Percentiles rank a stretch among this genome's conserved stretches.
Evolutionary conservation across 2,113 vertebrate genomes (phyloP).

Genomic region (Gila orcuttii): DNA sequence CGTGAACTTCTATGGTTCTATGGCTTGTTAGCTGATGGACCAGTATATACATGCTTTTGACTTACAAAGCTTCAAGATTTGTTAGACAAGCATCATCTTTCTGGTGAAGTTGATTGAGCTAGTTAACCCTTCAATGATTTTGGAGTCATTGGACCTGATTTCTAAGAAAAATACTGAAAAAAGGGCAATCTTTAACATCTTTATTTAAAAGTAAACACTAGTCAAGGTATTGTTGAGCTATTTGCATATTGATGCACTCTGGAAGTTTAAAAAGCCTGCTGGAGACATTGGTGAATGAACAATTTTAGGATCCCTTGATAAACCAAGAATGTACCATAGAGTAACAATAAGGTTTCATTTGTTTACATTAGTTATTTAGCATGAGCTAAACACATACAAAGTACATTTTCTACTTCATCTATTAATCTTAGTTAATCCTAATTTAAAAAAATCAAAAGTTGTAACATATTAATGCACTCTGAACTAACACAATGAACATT

Average conservation of each 20-base stretch:
- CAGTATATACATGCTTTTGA: background rate
- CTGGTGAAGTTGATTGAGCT: background rate
- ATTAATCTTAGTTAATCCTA: background rate
- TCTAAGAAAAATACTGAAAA: background rate
- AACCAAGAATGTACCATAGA: too few species aligned
- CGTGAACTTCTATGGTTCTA: background rate
- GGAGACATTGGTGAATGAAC: too few species aligned
- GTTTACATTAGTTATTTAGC: too few species aligned
- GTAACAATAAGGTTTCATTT: too few species aligned
- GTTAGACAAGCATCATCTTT: background rate
- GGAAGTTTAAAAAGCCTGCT: too few species aligned
- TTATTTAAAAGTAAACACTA: background rate
- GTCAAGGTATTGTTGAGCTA: too few species aligned
- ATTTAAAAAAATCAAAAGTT: too few species aligned
- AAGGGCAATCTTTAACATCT: background rate
- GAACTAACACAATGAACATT: too few species aligned
- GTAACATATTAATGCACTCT: too few species aligned
- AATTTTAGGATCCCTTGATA: too few species aligned
- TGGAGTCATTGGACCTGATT: background rate
- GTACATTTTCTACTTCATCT: background rate
- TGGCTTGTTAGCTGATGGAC: slow-evolving; percentile 10
- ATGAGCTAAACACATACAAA: too few species aligned
- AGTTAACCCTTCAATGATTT: background rate
- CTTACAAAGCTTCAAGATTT: background rate
- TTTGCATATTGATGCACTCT: background rate